These are phyloP conservation scores for Dryobates pubescens DNA, from an alignment of 2,797 vertebrate species.

Conservation along the genomic window DNA sequence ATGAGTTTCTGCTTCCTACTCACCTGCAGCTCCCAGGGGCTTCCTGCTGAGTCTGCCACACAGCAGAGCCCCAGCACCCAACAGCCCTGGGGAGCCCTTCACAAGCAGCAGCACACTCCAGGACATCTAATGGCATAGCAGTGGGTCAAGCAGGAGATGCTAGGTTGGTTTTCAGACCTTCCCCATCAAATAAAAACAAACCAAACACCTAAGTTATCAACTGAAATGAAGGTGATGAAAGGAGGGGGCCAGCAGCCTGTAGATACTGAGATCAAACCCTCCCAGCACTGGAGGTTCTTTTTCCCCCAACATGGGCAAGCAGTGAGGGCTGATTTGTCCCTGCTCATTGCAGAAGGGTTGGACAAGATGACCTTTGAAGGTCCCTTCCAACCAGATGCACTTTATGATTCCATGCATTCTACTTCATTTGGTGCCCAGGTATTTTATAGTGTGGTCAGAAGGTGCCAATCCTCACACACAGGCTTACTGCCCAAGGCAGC, in stretches of 20 bases:
- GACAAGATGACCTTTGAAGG: no score
- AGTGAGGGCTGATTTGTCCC: no score
- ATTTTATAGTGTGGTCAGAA: not conserved
- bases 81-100: not conserved
- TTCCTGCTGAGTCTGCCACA: not conserved
- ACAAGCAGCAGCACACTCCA: not conserved
- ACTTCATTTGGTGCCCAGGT: not conserved
- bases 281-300: not conserved
- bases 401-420: no score
- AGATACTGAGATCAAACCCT: not conserved
- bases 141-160: not conserved
- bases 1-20: not conserved
- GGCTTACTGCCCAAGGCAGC: fast-evolving
- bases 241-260: not conserved
- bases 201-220: not conserved
- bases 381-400: no score
- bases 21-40: not conserved
- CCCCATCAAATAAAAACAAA: not conserved
- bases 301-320: not conserved
- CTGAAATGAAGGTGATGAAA: not conserved
- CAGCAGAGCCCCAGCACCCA: not conserved
- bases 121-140: not conserved
- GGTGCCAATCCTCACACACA: not conserved
- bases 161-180: not conserved
- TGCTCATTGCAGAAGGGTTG: no score